Percentiles rank a stretch among this genome's conserved stretches.
These are phyloP conservation scores for Pomatorhinus ruficollis DNA, from an alignment of 2,113 vertebrate genomes.

Conservation along the genomic window DNA sequence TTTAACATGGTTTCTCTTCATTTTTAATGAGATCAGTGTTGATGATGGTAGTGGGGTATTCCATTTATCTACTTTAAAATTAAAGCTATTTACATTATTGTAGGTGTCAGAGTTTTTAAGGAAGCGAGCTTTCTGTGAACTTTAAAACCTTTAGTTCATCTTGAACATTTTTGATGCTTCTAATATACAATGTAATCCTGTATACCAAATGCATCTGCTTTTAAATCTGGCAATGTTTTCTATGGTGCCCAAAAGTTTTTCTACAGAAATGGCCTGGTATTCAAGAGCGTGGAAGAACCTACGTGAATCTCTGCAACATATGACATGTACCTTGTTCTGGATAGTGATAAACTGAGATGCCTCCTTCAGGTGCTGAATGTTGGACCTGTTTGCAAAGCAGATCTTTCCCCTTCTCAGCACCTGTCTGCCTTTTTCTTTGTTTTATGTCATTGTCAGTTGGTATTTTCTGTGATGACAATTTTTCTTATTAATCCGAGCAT, in stretches of 20 bases:
- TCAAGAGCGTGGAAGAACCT: neutral
- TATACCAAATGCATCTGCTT: neutral
- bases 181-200: neutral
- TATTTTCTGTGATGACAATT: neutral
- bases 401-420: neutral
- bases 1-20: neutral
- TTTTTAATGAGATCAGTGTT: neutral
- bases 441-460: neutral
- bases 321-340: neutral
- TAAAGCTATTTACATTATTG: neutral
- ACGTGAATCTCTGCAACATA: neutral
- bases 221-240: neutral
- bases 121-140: neutral
- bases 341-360: neutral
- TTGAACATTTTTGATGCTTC: neutral
- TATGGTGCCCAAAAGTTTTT: neutral
- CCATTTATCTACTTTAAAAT: neutral
- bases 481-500: neutral
- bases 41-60: neutral
- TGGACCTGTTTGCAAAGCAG: neutral
- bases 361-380: neutral
- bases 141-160: neutral
- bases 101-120: neutral
- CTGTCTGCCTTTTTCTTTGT: neutral
- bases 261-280: neutral